A percentile compares a stretch with the other conserved stretches of the same genome.
Conservation (phyloP, 2,797 vertebrate species). For the Leptatherina wallacei region DNA sequence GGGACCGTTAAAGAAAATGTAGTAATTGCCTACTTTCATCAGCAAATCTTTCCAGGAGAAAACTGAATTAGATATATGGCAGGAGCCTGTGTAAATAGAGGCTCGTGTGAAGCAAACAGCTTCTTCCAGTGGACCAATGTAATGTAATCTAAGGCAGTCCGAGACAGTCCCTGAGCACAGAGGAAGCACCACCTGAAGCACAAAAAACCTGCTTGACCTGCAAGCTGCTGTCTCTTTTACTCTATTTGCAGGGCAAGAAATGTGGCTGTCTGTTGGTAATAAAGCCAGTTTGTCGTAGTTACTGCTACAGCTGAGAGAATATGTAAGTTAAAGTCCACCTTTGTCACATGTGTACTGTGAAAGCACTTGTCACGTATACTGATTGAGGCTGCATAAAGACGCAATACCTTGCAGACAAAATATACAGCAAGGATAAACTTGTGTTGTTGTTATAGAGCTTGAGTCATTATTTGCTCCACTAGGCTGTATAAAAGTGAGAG, state of each 20-base stretch:
- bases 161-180: conserved; percentile 29
- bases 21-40: conserved; percentile 61
- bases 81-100: conserved; percentile 77
- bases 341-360: conserved; percentile 43
- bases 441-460: background rate
- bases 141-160: conserved; percentile 67
- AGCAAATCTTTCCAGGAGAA: conserved; percentile 53
- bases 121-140: conserved; percentile 63
- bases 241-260: conserved; percentile 59
- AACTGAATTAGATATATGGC: conserved; percentile 61
- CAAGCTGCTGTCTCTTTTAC: conserved; percentile 24
- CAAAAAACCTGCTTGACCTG: conserved; percentile 35
- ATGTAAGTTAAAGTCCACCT: conserved; percentile 57
- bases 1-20: conserved; percentile 45
- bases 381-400: background rate
- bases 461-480: background rate
- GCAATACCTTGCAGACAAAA: background rate
- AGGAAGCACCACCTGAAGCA: conserved; percentile 43
- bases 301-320: conserved; percentile 52
- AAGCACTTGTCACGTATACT: conserved; percentile 11
- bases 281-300: conserved; percentile 47
- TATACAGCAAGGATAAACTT: background rate
- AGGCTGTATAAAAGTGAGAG: background rate
- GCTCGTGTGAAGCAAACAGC: conserved; percentile 71
- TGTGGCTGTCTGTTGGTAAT: conserved; percentile 36